phyloP scores from a whole-genome alignment of 2,113 vertebrate species.

The Drymodes brunneopygia region DNA sequence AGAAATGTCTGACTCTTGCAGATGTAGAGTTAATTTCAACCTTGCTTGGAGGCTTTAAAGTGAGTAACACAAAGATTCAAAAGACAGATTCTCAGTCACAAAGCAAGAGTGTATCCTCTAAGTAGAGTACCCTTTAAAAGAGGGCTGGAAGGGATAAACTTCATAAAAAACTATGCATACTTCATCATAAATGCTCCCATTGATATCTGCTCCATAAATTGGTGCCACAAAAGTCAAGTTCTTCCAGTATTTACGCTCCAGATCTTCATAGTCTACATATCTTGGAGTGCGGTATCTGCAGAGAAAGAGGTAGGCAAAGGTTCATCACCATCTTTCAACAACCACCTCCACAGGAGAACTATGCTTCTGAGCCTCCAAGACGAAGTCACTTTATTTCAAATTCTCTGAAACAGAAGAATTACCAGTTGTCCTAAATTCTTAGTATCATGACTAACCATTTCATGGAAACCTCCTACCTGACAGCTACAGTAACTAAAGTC shows the following conservation, averaged over 20 bases:
- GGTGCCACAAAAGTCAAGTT: conserved; percentile 82
- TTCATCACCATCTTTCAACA: background rate
- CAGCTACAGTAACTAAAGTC: background rate
- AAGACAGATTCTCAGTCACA: background rate
- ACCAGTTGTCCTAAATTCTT: background rate
- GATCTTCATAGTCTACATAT: conserved; percentile 77
- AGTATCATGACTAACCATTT: background rate
- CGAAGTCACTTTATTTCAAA: background rate
- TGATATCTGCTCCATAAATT: conserved; percentile 83
- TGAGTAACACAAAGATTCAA: background rate
- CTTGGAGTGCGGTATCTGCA: conserved; percentile 78
- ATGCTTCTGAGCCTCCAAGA: background rate
- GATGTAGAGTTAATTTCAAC: background rate
- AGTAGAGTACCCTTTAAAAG: background rate
- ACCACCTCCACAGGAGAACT: background rate
- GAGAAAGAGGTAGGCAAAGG: background rate
- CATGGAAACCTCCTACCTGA: background rate
- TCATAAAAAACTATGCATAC: conserved; percentile 64
- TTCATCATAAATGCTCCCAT: conserved; percentile 82
- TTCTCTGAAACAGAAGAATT: background rate
- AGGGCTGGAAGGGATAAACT: background rate
- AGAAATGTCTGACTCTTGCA: background rate
- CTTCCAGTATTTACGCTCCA: conserved; percentile 84
- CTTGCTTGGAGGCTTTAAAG: background rate
- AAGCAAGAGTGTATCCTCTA: background rate